Base-by-base conservation (phyloP, 2,797 vertebrate species). In the Threskiornis aethiopicus region DNA sequence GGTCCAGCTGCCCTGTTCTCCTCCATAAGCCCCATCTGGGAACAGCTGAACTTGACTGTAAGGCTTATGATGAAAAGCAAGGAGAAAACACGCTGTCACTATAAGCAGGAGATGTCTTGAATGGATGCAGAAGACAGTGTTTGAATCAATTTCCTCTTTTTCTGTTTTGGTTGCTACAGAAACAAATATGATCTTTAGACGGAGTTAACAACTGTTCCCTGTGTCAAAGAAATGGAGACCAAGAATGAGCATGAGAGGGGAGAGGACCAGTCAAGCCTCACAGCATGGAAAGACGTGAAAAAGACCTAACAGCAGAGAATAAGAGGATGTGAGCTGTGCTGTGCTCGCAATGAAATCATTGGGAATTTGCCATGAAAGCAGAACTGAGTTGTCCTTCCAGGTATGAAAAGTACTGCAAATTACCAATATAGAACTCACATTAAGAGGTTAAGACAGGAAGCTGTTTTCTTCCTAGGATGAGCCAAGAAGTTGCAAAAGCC, bases 331-430 rank as follows among this genome's bases (percentile, higher is more conserved):
- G 77, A 94, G 62, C 77, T 88, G 31, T 71, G 55, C 59, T 52
- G 15, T 71, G 64, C 64, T 91, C 1, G 0, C 73, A 41, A 5
- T 89, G 51, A 84, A 95, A 66, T 91, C 62, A 62, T 33, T 92
- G 90, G 70, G 91, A 94, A 72, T 91, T 82, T 93, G 80, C 90
- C 86, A 64, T 19, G 67, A 47, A 69, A 84, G 47, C 73, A 95
- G 70, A 95, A 54, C 35, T 59, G 69, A 81, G 89, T 10, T 86
- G 76, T 84, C 95, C 77, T 79, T 72, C 84, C 80, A 96, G 93
- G 87, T 96, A 92, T 66, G 90, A 82, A 71, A 70, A 77, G 13
- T 10, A 18, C 55, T 64, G 62, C 46, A 78, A 64, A 52, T 90
- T 66, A 82, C 83, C 93, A 84, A 87, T 61, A 58, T 10, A 80